Evolutionary conservation across 53 echinoderm and acorn worm species (phyloP), one percentile per base, ranked within the genome.

Genomic region (Echinometra lucunter): DNA sequence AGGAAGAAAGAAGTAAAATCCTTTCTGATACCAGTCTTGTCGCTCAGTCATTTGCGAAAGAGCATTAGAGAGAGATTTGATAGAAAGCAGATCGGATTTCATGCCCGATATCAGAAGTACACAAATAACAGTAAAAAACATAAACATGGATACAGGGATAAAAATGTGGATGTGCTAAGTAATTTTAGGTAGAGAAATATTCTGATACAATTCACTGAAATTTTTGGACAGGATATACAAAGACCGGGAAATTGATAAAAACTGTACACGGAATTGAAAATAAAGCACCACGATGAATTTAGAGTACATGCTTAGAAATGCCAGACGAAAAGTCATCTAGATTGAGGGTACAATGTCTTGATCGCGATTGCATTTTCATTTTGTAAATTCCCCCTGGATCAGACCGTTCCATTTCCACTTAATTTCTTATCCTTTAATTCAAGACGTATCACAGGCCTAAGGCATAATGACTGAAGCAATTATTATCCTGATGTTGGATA

Each of bases 401-500:
- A 78, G 78, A 35, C 6, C 19, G 8, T 42, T 78, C 38, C 78
- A 78, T 37, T 42, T 40, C 78, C 78, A 78, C 78, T 78, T 78
- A 78, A 38, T 40, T 40, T 42, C 78, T 38, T 42, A 78, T 78
- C 78, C 78, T 78, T 78, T 78, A 78, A 78, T 78, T 78, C 78
- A 78, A 78, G 78, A 17, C 35, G 23, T 42, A 78, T 42, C 19
- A 42, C 6, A 78, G 78, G 40, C 78, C 7, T 35, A 78, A 12
- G 78, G 78, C 19, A 78, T 78, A 78, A 78, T 78, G 78, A 78
- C 78, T 78, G 78, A 17, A 78, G 42, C 78, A 78, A 78, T 78
- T 78, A 78, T 78, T 78, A 78, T 17, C 42, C 21, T 12, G 21
- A 78, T 78, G 78, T 78, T 40, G 40, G 78, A 40, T 78, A 78